phyloP scores from a whole-genome alignment of 2,888 invertebrate genomes.

The Tetranychus truncatus region DNA sequence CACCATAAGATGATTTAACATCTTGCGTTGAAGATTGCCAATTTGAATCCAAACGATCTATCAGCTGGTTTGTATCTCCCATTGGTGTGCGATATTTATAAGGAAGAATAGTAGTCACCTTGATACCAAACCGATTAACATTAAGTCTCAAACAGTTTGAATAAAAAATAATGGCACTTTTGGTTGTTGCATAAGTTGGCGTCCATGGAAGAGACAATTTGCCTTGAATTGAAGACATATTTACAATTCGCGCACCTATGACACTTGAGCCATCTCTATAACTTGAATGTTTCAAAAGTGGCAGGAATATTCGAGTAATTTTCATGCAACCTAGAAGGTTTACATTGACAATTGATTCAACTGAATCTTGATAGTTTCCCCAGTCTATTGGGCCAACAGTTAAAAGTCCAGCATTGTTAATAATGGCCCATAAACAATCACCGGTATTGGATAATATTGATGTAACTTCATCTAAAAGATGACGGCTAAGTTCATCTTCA shows the following conservation, averaged over 20 bases:
- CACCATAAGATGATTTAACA: constrained; percentile 15
- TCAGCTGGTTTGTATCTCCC: background rate
- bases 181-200: constrained; percentile 35
- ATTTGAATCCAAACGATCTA: background rate
- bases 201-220: constrained; percentile 33
- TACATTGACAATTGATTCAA: constrained; percentile 7
- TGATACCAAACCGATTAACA: constrained; percentile 31
- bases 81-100: constrained; percentile 29
- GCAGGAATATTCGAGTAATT: constrained; percentile 10
- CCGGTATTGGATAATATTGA: background rate
- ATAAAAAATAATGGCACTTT: constrained; percentile 36
- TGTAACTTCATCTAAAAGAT: background rate
- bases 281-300: background rate
- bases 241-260: constrained; percentile 30
- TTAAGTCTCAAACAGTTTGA: constrained; percentile 34
- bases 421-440: constrained; percentile 7
- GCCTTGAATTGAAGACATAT: constrained; percentile 34
- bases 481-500: background rate
- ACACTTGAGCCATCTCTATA: constrained; percentile 26
- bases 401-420: constrained; percentile 16
- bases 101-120: constrained; percentile 35
- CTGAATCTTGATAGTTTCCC: background rate
- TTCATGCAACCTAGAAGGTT: constrained; percentile 8
- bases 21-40: constrained; percentile 9
- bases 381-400: background rate